A percentile compares a stretch with the other conserved stretches of the same genome.
phyloP scores from a whole-genome alignment of 1,140 invertebrate species.

The Saxidomus purpurata region DNA sequence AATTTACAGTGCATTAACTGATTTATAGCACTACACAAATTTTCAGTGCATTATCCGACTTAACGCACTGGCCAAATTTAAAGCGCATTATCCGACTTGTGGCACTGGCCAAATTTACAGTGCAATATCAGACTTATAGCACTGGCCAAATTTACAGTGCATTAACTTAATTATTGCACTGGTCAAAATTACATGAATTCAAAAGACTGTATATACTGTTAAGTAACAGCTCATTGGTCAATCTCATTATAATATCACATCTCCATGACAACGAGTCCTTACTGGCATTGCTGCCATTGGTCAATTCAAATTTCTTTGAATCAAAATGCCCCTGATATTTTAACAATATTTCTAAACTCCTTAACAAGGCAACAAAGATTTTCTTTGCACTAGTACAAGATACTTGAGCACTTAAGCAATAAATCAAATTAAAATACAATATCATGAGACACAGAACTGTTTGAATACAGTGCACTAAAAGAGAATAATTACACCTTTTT shows the following conservation, averaged over 20 bases:
- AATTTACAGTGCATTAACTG: too few relatives aligned
- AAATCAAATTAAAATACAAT: not conserved
- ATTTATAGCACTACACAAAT: too few relatives aligned
- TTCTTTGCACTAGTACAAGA: not conserved
- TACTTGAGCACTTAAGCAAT: slow-evolving; percentile 40
- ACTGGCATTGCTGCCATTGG: not conserved
- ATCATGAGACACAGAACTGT: not conserved
- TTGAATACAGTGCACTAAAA: not conserved
- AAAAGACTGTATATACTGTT: not conserved
- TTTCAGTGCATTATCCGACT: not conserved
- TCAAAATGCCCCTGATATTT: slow-evolving; percentile 54
- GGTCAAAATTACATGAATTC: too few relatives aligned
- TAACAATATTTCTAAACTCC: slow-evolving; percentile 10
- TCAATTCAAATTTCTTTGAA: slow-evolving; percentile 6
- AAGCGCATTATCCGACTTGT: too few relatives aligned
- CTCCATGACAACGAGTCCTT: too few relatives aligned
- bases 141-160: too few relatives aligned
- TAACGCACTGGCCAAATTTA: too few relatives aligned
- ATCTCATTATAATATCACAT: slow-evolving; percentile 60
- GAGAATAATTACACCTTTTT: not conserved
- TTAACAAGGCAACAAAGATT: slow-evolving; percentile 7
- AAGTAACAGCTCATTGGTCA: slow-evolving; percentile 39
- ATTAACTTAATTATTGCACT: too few relatives aligned
- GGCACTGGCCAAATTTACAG: too few relatives aligned
- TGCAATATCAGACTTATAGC: too few relatives aligned